These are phyloP conservation scores for Charaxes varanes DNA, from an alignment of 1,140 invertebrate species.

Conservation along the genomic window DNA sequence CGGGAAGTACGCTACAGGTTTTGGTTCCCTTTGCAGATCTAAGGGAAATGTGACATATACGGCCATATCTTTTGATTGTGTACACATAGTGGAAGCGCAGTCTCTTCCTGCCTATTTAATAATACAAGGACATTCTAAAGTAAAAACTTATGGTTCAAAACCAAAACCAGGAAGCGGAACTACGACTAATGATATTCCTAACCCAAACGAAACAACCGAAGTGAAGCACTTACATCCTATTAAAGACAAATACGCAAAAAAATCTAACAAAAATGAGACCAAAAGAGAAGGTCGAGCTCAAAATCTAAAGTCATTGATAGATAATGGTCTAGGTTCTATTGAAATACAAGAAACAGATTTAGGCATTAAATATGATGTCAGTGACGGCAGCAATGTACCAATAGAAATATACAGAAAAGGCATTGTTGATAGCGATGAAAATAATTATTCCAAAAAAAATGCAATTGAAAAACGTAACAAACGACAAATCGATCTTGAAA, in stretches of 20 bases:
- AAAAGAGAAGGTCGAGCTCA: conserved; percentile 37
- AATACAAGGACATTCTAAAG: conserved; percentile 88
- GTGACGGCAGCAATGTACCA: conserved; percentile 64
- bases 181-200: conserved; percentile 42
- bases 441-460: conserved; percentile 52
- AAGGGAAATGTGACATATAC: no score
- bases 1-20: no score
- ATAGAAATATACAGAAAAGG: conserved; percentile 75
- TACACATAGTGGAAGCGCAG: no score
- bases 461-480: conserved; percentile 41
- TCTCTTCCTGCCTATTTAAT: conserved; percentile 83
- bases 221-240: conserved; percentile 75
- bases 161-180: conserved; percentile 31
- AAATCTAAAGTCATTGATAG: conserved; percentile 51
- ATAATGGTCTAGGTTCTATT: conserved; percentile 55
- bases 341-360: conserved; percentile 75
- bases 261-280: conserved; percentile 27
- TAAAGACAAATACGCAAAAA: conserved; percentile 51
- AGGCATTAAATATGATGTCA: conserved; percentile 73
- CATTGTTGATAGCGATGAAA: conserved; percentile 73
- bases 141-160: conserved; percentile 84
- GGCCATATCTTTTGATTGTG: no score
- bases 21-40: no score
- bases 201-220: conserved; percentile 73
- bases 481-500: conserved; percentile 50